Base-by-base conservation (phyloP, 2,888 invertebrate species). In the Temnothorax rugatulus region DNA sequence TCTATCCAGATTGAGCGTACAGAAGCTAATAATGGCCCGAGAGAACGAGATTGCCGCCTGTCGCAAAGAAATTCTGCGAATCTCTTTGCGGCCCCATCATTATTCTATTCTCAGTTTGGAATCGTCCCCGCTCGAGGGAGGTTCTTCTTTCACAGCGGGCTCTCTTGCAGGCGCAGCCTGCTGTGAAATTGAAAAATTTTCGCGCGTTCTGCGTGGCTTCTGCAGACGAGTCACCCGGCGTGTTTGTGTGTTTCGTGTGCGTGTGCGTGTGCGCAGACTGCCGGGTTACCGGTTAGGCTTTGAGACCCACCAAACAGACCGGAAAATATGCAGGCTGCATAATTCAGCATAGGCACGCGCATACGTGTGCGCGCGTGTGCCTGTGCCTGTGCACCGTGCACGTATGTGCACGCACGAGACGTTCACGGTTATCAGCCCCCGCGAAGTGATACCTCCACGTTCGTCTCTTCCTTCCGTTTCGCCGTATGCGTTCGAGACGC, bases 321-420 rank as follows among this genome's bases (percentile, higher is more conserved):
- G 94, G 94, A 94, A 94, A 94, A 94, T 94, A 94, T 94, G 94
- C 93, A 93, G 92, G 92, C 93, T 94, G 94, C 94, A 94, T 94
- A 94, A 94, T 94, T 94, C 94, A 89, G 84, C 79, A 66, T 79
- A 83, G 81, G 52, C 86, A 63, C 54, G 34, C 63, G 29, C 29
- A 41, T 75, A 81, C 82, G 84, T 86, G 81, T 52, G 52, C 50
- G 34, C 57, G 68, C 57, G 9, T 18, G 63, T 54, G 44, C 18
- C 41, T 38, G 38, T n/a, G 50, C 29, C 4, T 44, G 38, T 25
- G 29, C n/a, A 57, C 61, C 18, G 13, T 63, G 38, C 63, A 29
- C 25, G 25, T 50, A 41, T 15, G 11, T 38, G 11, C 29, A 44
- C 66, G 38, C 71, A 76, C 68, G 81, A 81, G 82, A 83, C 82